A percentile compares a stretch with the other conserved stretches of the same genome.
These are phyloP conservation scores for Pitta sordida DNA, from an alignment of 2,113 vertebrate species.

Conservation along the genomic window DNA sequence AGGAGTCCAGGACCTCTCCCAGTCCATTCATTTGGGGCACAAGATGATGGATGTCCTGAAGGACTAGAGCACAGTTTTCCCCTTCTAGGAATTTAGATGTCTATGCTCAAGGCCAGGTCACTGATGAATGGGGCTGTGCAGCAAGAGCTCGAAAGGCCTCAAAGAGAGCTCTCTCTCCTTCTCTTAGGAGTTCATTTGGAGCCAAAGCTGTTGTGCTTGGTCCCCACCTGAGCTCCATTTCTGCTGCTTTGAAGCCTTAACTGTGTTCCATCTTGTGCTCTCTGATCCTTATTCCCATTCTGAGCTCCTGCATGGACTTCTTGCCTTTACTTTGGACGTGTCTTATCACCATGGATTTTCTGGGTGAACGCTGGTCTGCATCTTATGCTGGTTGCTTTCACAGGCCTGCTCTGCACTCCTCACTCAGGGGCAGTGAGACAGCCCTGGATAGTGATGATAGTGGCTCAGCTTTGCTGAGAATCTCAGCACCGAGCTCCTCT, in stretches of 20 bases:
- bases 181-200: background rate
- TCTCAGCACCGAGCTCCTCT: background rate
- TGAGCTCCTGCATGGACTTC: background rate
- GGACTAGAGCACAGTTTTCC: background rate
- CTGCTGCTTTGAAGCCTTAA: background rate
- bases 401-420: background rate
- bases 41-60: background rate
- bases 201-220: background rate
- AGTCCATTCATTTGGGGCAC: background rate
- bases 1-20: background rate
- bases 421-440: background rate
- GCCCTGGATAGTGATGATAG: background rate
- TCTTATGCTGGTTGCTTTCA: background rate
- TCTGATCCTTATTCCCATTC: background rate
- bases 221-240: background rate
- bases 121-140: accelerated
- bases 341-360: accelerated
- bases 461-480: background rate
- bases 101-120: background rate
- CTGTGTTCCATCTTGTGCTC: background rate
- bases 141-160: background rate
- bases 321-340: background rate
- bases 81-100: background rate
- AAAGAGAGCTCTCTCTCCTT: background rate
- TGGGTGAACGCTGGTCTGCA: background rate